Percentiles rank a stretch among this genome's conserved stretches.
Evolutionary conservation across 2,113 vertebrate species (phyloP).

Genomic region (Tor tambroides): DNA sequence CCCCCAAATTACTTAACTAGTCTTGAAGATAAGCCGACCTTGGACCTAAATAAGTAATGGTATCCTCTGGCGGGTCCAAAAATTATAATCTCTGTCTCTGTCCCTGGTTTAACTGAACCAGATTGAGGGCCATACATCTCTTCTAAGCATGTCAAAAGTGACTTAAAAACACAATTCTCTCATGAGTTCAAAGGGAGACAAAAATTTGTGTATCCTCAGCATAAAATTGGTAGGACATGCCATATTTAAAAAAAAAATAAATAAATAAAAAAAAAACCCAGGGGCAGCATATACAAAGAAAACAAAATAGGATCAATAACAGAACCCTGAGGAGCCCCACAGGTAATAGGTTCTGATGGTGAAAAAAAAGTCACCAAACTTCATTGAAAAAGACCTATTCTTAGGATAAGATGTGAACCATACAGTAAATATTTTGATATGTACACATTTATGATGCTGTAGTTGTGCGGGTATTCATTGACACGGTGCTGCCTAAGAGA

Average conservation of each 20-base stretch:
- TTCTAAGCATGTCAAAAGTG: too few relatives aligned
- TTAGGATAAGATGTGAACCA: neutral
- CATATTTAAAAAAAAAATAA: too few relatives aligned
- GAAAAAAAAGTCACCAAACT: neutral
- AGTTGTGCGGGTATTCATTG: neutral
- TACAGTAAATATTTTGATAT: neutral
- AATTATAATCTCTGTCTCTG: too few relatives aligned
- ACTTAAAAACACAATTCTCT: too few relatives aligned
- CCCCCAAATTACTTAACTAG: too few relatives aligned
- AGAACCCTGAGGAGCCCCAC: neutral
- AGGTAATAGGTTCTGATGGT: neutral
- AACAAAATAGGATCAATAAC: neutral
- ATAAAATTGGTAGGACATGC: neutral
- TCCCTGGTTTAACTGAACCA: too few relatives aligned
- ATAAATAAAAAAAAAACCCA: neutral
- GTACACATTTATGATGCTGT: neutral
- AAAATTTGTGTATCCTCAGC: neutral
- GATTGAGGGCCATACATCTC: too few relatives aligned
- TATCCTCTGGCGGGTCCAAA: too few relatives aligned
- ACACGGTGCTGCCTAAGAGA: neutral
- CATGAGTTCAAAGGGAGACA: too few relatives aligned
- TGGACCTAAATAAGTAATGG: too few relatives aligned
- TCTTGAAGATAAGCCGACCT: too few relatives aligned
- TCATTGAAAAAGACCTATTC: neutral
- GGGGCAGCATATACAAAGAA: neutral